Conservation (phyloP, 53 echinoderm and acorn worm species). For the Echinometra lucunter region DNA sequence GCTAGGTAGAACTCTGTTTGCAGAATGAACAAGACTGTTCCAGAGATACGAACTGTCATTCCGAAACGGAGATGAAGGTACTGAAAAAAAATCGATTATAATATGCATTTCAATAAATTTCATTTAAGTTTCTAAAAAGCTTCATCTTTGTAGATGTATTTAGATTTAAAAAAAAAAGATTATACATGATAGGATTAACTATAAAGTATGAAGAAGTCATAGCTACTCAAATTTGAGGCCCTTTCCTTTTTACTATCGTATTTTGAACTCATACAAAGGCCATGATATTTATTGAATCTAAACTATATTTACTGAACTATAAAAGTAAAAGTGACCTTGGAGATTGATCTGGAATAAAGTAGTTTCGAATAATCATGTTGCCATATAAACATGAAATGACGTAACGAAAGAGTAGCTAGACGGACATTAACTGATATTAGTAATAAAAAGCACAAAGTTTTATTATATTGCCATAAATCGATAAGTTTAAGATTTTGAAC, state of each 20-base stretch:
- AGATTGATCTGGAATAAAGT: no score
- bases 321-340: no score
- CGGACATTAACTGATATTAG: no score
- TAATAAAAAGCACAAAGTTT: no score
- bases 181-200: neutral
- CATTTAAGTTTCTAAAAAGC: neutral
- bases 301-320: no score
- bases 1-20: conserved; percentile 83
- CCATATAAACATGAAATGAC: no score
- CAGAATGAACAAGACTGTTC: conserved; percentile 75
- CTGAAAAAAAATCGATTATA: conserved; percentile 37
- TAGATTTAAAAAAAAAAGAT: neutral
- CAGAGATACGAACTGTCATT: conserved; percentile 73
- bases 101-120: neutral
- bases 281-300: no score
- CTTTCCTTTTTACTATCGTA: neutral
- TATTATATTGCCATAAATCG: no score
- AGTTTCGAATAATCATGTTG: no score
- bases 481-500: no score
- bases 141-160: neutral
- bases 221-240: neutral
- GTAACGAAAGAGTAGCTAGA: no score
- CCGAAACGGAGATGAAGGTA: conserved; percentile 75
- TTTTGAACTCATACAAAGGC: neutral
- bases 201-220: neutral